Conservation (phyloP, 1,140 invertebrate genomes). For the Drosophila neocordata region DNA sequence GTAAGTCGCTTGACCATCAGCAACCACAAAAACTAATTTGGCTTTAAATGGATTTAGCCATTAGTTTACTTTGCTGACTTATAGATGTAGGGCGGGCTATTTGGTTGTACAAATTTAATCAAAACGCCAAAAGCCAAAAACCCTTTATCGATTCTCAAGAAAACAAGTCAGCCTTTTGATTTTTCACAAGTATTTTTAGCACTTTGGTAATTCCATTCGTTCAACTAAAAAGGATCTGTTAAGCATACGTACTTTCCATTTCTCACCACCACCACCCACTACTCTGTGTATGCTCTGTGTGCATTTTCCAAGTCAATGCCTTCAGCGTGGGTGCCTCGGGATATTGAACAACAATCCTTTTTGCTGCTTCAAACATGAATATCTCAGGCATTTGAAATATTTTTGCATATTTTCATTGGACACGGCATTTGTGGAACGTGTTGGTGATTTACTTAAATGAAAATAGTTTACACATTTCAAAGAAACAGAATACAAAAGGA, state of each 20-base stretch:
- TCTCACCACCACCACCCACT: not conserved
- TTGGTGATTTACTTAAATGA: conserved; percentile 7
- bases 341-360: conserved; percentile 16
- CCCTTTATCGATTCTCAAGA: conserved; percentile 3
- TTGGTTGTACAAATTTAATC: conserved; percentile 19
- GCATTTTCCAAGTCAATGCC: conserved; percentile 43
- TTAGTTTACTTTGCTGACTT: conserved; percentile 13
- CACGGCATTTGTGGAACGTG: conserved; percentile 5
- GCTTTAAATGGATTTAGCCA: conserved; percentile 37
- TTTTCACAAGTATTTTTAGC: conserved; percentile 10
- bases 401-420: conserved; percentile 1
- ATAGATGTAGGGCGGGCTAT: not conserved
- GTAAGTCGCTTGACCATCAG: conserved; percentile 84
- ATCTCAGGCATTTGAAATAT: not conserved
- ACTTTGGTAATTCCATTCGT: conserved; percentile 16
- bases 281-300: not conserved
- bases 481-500: not conserved
- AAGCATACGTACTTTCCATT: not conserved
- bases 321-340: not conserved
- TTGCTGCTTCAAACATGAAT: not conserved
- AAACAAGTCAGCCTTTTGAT: not conserved
- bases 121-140: conserved; percentile 44
- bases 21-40: conserved; percentile 74
- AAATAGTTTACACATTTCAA: not conserved
- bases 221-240: not conserved